These are phyloP conservation scores for Acanthochromis polyacanthus DNA, from an alignment of 2,113 vertebrate genomes.

Conservation along the genomic window DNA sequence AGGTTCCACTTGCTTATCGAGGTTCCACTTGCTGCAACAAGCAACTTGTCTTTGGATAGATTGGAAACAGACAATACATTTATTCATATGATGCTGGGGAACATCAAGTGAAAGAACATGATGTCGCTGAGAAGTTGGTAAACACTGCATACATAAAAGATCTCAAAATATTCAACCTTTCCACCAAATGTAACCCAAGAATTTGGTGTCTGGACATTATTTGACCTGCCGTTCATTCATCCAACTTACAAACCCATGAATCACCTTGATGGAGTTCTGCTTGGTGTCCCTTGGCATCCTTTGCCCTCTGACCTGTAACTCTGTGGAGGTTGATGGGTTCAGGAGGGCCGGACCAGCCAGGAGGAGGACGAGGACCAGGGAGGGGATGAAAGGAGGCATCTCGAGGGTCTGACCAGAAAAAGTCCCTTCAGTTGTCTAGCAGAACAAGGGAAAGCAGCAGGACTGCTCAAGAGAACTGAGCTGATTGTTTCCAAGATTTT, in stretches of 20 bases:
- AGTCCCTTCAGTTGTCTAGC: not conserved
- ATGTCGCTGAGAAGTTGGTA: too few species aligned
- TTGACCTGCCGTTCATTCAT: not conserved
- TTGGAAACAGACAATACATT: too few species aligned
- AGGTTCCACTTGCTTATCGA: too few species aligned
- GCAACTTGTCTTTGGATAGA: too few species aligned
- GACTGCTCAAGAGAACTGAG: not conserved
- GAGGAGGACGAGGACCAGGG: constrained; percentile 64
- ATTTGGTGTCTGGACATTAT: too few species aligned
- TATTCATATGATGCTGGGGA: too few species aligned
- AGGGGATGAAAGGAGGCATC: constrained; percentile 47
- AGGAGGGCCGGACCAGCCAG: constrained; percentile 49
- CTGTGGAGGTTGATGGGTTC: constrained; percentile 23
- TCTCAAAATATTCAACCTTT: too few species aligned
- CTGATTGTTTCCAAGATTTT: not conserved
- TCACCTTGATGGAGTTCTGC: constrained; percentile 71
- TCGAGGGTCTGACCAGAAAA: not conserved
- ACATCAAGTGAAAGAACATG: too few species aligned
- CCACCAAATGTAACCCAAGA: too few species aligned
- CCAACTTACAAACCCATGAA: not conserved
- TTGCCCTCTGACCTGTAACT: constrained; percentile 63
- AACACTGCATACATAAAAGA: too few species aligned
- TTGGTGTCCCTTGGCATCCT: constrained; percentile 45
- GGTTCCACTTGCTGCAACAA: too few species aligned
- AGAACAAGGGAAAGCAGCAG: not conserved